phyloP scores from a whole-genome alignment of 2,113 vertebrate genomes.

The Parotia lawesii region DNA sequence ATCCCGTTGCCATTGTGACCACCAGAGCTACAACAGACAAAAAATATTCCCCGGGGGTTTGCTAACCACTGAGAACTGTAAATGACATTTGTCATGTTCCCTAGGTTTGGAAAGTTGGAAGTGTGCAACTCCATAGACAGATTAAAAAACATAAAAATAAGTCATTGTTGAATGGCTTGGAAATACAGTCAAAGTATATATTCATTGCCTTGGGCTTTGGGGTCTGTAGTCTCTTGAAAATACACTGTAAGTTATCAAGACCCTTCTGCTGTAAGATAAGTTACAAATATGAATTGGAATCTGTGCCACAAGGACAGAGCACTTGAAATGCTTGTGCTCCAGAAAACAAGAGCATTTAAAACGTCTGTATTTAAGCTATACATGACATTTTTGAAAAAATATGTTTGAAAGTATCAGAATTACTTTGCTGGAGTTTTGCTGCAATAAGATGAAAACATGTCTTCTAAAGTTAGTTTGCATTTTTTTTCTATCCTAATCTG shows the following conservation, averaged over 20 bases:
- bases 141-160: neutral
- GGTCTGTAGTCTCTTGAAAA: neutral
- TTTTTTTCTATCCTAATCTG: neutral
- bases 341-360: neutral
- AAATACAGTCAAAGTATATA: neutral
- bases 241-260: neutral
- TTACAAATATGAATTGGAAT: neutral
- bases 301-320: neutral
- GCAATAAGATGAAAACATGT: neutral
- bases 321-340: neutral
- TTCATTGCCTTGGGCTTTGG: neutral
- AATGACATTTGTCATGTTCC: neutral
- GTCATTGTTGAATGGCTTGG: neutral
- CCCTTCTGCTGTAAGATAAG: neutral
- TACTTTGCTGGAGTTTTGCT: neutral
- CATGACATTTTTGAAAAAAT: neutral
- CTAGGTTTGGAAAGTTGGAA: neutral
- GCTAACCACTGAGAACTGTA: neutral
- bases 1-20: conserved; percentile 23
- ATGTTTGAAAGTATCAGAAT: neutral
- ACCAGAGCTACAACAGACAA: neutral
- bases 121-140: neutral
- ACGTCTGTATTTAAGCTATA: neutral
- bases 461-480: neutral
- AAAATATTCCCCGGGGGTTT: conserved; percentile 12